Base-by-base conservation (phyloP, 2,888 invertebrate species). In the Erebia aethiops region DNA sequence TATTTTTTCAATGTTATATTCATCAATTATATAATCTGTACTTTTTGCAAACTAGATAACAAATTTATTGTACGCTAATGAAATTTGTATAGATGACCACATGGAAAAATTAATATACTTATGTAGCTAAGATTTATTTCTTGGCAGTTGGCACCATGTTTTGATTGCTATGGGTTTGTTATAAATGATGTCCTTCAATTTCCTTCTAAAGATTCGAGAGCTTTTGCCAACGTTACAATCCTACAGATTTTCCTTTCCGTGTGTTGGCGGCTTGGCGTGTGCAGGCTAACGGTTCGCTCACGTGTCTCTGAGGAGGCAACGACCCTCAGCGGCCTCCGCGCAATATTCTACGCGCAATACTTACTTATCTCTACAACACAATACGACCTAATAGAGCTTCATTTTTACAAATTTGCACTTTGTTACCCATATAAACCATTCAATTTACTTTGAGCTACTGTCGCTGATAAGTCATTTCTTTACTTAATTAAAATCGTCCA, bases 241-340 rank as follows among this genome's bases (percentile, higher is more conserved):
- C 82, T 80, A 87, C 82, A 83, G 85, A 86, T 90, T 90, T 91
- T 87, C 83, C 85, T 88, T 89, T 89, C 87, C 87, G 83, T 88
- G 87, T 87, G 86, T 86, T 84, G 84, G 83, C 83, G 84, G 84
- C 86, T 81, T 83, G 82, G 86, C 79, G 87, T 87, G 87, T 87
- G 86, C 87, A 87, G 81, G 82, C 82, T 93, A 93, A 93, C 92
- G 92, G 92, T 90, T 80, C 80, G 81, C 84, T 92, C 92, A 92
- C 92, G 92, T 92, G 92, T 90, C 91, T 87, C 87, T 83, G 80
- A 83, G 84, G 81, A 90, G 92, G 85, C 92, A 93, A 89, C 92
- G 92, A 92, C 92, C 92, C 91, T 90, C 86, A 76, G 81, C 89
- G 90, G 92, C 91, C 91, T 90, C 91, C 85, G 89, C 92, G 87